These are phyloP conservation scores for Trichosurus vulpecula DNA, from an alignment of 2,797 vertebrate genomes.

Conservation along the genomic window DNA sequence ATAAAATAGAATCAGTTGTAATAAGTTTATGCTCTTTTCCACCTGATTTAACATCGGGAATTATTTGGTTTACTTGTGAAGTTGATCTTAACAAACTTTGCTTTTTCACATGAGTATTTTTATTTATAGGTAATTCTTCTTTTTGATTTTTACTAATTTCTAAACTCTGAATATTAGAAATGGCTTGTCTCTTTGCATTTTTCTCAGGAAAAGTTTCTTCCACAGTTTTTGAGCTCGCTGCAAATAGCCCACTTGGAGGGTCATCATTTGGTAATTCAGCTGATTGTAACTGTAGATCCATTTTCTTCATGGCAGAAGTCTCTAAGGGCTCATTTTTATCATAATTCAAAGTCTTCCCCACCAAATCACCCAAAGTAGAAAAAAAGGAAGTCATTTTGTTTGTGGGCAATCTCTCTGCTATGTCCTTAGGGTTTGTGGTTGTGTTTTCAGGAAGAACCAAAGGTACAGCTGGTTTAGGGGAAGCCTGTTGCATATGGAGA, in stretches of 20 bases:
- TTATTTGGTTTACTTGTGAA: conserved; percentile 64
- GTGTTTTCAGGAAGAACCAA: conserved; percentile 84
- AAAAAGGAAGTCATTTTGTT: conserved; percentile 90
- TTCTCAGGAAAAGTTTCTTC: conserved; percentile 46
- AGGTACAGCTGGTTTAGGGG: conserved; percentile 83
- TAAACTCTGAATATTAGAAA: conserved; percentile 83
- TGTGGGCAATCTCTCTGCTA: conserved; percentile 85
- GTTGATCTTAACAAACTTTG: conserved; percentile 71
- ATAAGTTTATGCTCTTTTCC: conserved; percentile 53
- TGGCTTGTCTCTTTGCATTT: conserved; percentile 58
- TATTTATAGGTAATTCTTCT: conserved; percentile 56
- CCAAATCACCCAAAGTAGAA: conserved; percentile 87
- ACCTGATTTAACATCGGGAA: conserved; percentile 6
- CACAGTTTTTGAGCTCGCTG: conserved; percentile 20
- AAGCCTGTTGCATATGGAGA: conserved; percentile 85
- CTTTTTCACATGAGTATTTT: conserved; percentile 66
- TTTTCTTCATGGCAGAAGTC: conserved; percentile 63
- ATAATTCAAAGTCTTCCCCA: conserved; percentile 85
- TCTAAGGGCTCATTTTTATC: conserved; percentile 79
- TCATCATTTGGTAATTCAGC: conserved; percentile 60
- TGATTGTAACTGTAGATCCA: conserved; percentile 50
- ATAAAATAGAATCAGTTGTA: conserved; percentile 58
- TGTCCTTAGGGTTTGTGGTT: conserved; percentile 86
- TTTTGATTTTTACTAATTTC: conserved; percentile 82
- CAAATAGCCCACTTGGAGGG: conserved; percentile 64